Evolutionary conservation across 2,888 invertebrate genomes (phyloP), one percentile per base, ranked within the genome.

Genomic region (Eupithecia centaureata): DNA sequence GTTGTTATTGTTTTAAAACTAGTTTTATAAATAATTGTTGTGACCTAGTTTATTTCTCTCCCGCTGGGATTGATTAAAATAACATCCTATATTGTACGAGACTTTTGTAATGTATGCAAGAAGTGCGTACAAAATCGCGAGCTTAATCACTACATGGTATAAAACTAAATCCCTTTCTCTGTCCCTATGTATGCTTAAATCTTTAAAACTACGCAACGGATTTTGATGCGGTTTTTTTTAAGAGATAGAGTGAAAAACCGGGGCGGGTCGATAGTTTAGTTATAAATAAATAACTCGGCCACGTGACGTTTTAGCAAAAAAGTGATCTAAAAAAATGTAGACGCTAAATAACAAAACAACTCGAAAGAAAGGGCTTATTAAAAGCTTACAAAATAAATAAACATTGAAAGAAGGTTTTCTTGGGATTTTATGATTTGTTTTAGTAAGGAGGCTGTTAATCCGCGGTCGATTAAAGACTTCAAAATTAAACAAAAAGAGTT

Each of bases 331-430:
- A 15, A 56, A 18, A 56, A 4, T 18, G 18, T 5, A 18, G 18
- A 5, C 47, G 15, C 32, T n/a, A 56, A 54, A n/a, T n/a, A n/a
- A 28, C 30, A 56, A 56, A 56, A 56, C 56, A 54, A 54, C n/a
- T 54, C 27, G 1, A 10, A 30, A 56, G 18, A 42, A 18, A 42
- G 8, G 51, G 12, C 12, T 30, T 56, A 32, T 56, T 56, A 56
- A 4, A 18, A 30, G 32, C 18, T 56, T 56, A 54, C 54, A n/a
- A n/a, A 25, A 15, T 3, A 38, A 54, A 54, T 54, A 54, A 56
- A 32, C 30, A 30, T 18, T 56, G 56, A 56, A 18, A 56, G 32
- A 18, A 56, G 56, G 32, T 12, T 56, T 47, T 32, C 12, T 15
- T 12, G 18, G 54, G 12, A n/a, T 32, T 32, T 56, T 56, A 32